Conservation (phyloP, 2,113 vertebrate species). For the Arizona elegans region DNA sequence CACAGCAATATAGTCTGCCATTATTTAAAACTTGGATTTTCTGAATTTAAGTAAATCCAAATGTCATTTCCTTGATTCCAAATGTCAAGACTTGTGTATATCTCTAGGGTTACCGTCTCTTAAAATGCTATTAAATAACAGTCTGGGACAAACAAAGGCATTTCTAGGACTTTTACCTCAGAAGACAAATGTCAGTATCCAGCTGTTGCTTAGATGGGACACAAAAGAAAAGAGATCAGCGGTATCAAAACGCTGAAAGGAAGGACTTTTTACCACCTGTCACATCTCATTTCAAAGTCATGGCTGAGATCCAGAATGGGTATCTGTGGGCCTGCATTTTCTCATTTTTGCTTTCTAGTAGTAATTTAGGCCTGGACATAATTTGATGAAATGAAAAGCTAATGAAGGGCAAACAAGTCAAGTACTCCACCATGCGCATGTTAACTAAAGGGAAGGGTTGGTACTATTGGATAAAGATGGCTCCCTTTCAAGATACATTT, state of each 20-base stretch:
- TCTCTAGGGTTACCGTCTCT: conserved; percentile 33
- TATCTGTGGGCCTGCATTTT: not conserved
- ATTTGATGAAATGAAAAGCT: not conserved
- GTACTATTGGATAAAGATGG: not conserved
- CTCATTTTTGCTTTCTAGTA: conserved; percentile 37
- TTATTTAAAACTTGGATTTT: conserved; percentile 30
- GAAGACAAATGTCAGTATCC: conserved; percentile 26
- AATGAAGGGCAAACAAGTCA: not conserved
- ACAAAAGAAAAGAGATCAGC: not conserved
- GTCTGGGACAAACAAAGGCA: conserved; percentile 44
- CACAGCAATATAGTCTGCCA: not conserved
- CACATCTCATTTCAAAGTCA: conserved; percentile 26
- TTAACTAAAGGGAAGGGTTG: not conserved
- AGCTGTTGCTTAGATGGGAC: conserved; percentile 18
- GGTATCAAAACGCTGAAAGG: conserved; percentile 13
- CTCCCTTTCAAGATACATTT: not conserved
- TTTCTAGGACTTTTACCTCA: conserved; percentile 33
- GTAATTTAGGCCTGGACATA: not conserved
- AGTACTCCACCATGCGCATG: not conserved
- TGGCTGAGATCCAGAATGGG: not conserved
- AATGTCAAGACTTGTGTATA: conserved; percentile 40
- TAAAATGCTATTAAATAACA: conserved; percentile 44
- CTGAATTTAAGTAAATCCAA: conserved; percentile 35
- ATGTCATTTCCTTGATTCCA: conserved; percentile 42
- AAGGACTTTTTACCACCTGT: conserved; percentile 2